Conservation (phyloP, 2,888 invertebrate species). For the Perithous albicinctus region DNA sequence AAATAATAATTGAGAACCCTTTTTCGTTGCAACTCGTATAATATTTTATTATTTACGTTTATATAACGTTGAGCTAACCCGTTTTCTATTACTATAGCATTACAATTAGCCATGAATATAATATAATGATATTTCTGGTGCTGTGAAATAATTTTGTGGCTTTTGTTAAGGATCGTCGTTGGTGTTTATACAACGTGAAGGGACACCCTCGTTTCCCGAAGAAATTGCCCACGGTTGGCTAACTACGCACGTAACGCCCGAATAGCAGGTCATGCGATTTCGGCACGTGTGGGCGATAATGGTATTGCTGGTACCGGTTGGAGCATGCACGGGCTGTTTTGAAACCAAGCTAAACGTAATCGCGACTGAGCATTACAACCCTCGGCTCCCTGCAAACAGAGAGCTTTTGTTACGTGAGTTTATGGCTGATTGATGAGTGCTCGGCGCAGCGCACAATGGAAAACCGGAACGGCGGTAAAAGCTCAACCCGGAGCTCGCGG, state of each 20-base stretch:
- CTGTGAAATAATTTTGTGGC: background rate
- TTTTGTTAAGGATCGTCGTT: background rate
- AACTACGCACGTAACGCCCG: slow-evolving; percentile 9
- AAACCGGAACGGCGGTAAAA: slow-evolving; percentile 62
- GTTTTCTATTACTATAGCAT: too few relatives aligned
- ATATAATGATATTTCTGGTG: background rate
- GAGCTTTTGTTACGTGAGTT: slow-evolving; percentile 61
- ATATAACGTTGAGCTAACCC: too few relatives aligned
- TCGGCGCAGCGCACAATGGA: slow-evolving; percentile 53
- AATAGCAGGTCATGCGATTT: slow-evolving; percentile 7
- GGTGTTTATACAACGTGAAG: background rate
- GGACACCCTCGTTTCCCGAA: background rate
- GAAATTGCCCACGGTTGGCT: slow-evolving; percentile 6
- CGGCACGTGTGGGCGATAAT: slow-evolving; percentile 18
- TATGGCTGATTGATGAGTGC: slow-evolving; percentile 66
- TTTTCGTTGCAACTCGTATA: too few relatives aligned
- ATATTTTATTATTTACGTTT: too few relatives aligned
- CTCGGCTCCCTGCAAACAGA: slow-evolving; percentile 14
- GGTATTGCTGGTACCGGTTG: slow-evolving; percentile 18
- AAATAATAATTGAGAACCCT: too few relatives aligned
- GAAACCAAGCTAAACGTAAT: slow-evolving; percentile 48
- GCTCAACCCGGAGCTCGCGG: slow-evolving; percentile 41
- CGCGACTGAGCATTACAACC: slow-evolving; percentile 35
- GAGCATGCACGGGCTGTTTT: background rate
- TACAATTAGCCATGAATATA: too few relatives aligned